Evolutionary conservation across 1,140 invertebrate genomes (phyloP).

Genomic region (Periplaneta americana): DNA sequence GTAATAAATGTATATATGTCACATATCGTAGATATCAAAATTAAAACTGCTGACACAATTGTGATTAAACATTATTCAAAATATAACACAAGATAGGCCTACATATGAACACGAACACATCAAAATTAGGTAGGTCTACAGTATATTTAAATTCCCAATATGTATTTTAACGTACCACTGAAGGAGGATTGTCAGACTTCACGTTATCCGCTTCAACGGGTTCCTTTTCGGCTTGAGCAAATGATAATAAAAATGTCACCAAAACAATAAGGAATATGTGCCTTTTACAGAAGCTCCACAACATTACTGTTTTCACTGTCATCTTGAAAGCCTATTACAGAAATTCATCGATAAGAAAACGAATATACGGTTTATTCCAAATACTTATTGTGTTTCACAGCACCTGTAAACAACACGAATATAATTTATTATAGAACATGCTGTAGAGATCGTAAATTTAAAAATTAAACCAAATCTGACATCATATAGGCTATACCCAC

Average conservation of each 20-base stretch:
- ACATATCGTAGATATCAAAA: too few species aligned
- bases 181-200: neutral
- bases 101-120: too few species aligned
- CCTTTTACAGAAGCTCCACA: neutral
- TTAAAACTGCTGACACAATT: too few species aligned
- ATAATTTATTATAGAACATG: too few species aligned
- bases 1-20: too few species aligned
- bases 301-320: neutral
- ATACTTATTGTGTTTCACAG: neutral
- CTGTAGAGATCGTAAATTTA: too few species aligned
- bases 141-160: neutral
- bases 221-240: conserved; percentile 5
- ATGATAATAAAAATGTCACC: neutral
- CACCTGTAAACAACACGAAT: neutral
- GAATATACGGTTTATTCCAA: neutral
- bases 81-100: too few species aligned
- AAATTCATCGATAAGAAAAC: neutral
- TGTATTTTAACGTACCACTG: neutral
- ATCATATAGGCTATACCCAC: too few species aligned
- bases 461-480: too few species aligned
- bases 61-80: too few species aligned
- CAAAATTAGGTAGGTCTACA: too few species aligned
- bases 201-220: neutral
- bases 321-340: neutral
- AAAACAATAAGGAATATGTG: neutral